Base-by-base conservation (phyloP, 2,888 invertebrate species). In the Doris montereyensis region DNA sequence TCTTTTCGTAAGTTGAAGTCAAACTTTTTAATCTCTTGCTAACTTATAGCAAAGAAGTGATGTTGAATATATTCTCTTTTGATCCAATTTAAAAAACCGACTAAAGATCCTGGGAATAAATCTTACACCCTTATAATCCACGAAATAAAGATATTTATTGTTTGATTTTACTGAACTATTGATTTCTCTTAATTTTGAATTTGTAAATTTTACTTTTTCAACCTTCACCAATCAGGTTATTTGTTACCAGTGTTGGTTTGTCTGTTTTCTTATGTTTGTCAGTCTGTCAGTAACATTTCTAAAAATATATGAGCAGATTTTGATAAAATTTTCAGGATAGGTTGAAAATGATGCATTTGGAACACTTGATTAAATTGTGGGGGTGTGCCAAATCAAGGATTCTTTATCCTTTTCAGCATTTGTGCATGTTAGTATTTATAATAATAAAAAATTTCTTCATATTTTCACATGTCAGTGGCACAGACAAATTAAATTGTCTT, bases 1-100 rank as follows among this genome's bases (percentile, higher is more conserved):
- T 91, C 81, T 85, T 90, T 81, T 85, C 85, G 90, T 90, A 83
- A 83, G 82, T 81, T 28, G 28, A 60, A 21, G 30, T 5, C 17
- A 32, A 32, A 17, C 24, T 24, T 41, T 41, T 57, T 24, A 0
- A 17, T 73, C 8, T 71, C 35, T 24, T 21, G 57, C 3, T 17
- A 41, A 41, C 17, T 41, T 41, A 41, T 41, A 41, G 17, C 17
- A 17, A 41, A 41, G 52, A 13, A 34, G 5, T 73, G 17, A 28
- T 17, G 79, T 57, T 30, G 3, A 65, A n/a, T 71, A 21, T 30
- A 41, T 17, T 41, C 52, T 10, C 52, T 41, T 41, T 41, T 41
- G 52, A 41, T 17, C 52, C 17, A 41, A 41, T 41, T 41, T 5
- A 10, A 5, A 41, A 41, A 41, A 5, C 5, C 8, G 52, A 41